Base-by-base conservation (phyloP, 2,113 vertebrate genomes). In the Oriolus oriolus region DNA sequence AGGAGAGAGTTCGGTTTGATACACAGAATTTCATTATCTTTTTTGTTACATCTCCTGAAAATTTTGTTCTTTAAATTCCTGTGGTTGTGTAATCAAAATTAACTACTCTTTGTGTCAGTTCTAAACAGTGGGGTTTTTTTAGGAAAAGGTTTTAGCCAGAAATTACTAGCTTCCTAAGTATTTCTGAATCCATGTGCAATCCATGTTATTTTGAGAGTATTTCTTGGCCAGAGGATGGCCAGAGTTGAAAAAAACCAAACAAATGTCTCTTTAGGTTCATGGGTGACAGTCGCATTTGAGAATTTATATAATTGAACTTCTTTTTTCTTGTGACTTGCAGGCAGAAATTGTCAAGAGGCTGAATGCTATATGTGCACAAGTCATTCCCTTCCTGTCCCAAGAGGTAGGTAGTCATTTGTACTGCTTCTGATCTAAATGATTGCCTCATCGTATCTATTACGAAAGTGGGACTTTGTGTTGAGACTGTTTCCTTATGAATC, bases 291-390 rank as follows among this genome's bases (percentile, higher is more conserved):
- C 1, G 6, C 76, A 66, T 94, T 90, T 96, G 7, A 91, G 76
- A 97, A 93, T 96, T 79, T 92, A 71, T 68, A 10, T 71, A 94
- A 96, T 88, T 85, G 93, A 98, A 95, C 94, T 71, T 95, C 61
- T 81, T 94, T 96, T n/a, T 87, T 88, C 59, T 96, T 95, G 81
- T 98, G 93, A 96, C 92, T 98, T 98, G 70, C 98, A 99, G 99
- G 99, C 99, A 96, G 99, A 99, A 98, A 99, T 99, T 96, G 99
- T 99, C 97, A 99, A 99, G 93, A 98, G 99, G 90, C 98, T 99
- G 97, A 99, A 99, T n/a, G 99, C 99, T 96, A 99, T 99, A 98
- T 99, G 99, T 95, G 99, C 99, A 85, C 99, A 99, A 98, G 99
- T 99, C 97, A 99, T 99, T 98, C 99, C 99, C 71, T 99, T 99